Evolutionary conservation across 1,140 invertebrate species (phyloP), one percentile per base, ranked within the genome.

Genomic region (Anagrus nilaparvatae): DNA sequence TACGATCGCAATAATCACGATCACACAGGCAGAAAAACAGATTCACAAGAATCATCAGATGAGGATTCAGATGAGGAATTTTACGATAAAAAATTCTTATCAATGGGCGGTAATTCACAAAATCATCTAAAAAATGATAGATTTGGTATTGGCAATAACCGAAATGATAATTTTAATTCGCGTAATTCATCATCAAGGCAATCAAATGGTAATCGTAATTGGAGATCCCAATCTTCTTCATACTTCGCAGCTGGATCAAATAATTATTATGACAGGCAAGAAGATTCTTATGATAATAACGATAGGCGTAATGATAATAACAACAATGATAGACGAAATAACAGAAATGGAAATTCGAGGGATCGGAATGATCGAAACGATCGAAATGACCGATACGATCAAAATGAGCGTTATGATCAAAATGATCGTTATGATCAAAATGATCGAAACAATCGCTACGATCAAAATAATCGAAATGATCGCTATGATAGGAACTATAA

Each of bases 21-120:
- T 24, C 48, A 43, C 16, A 54, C 45, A 40, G 55, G 43, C 0
- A 47, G 42, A 8, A 46, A 47, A 0, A 52, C 29, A 18, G 44
- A 53, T 18, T 56, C 55, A 0, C 51, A 59, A n/a, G 54, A 51
- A 19, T 52, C 56, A 5, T 50, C 52, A 2, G 48, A 36, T 42
- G 61, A 55, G 0, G 43, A 30, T 35, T 61, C 56, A 0, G 54
- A 57, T 7, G 55, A 59, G 20, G 46, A 59, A 29, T 20, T 54
- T 8, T 63, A 61, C 20, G 54, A 60, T 6, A 53, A 52, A 30
- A 59, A 50, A 36, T 52, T 52, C 7, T 52, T 58, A 19, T 48
- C 46, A 10, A 35, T 29, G 7, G 9, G 10, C 2, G 54, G 33
- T 19, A 50, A 47, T 32, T 38, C 38, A 37, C 9, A 51, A 42